phyloP scores from a whole-genome alignment of 2,113 vertebrate species.

The Campylomormyrus tamandua region DNA sequence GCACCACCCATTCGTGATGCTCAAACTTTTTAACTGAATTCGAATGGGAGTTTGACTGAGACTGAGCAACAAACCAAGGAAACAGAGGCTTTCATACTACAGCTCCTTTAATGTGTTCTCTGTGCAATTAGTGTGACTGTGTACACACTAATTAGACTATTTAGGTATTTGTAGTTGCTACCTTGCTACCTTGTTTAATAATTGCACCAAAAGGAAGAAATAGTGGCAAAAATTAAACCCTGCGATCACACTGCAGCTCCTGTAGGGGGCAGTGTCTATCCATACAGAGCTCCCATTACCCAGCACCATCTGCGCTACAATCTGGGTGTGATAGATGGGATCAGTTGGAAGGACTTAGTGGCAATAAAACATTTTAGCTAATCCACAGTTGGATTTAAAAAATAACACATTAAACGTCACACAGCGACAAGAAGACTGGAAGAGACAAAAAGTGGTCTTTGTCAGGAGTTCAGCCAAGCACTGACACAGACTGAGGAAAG shows the following conservation, averaged over 20 bases:
- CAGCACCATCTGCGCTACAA: background rate
- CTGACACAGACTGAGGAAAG: background rate
- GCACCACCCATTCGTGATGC: background rate
- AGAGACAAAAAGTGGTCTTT: background rate
- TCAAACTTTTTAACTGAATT: background rate
- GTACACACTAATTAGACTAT: background rate
- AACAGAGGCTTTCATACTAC: background rate
- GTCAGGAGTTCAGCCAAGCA: background rate
- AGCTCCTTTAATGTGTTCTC: background rate
- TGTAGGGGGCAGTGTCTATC: conserved; percentile 9
- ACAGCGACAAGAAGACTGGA: background rate
- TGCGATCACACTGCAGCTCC: background rate
- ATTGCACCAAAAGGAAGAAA: background rate
- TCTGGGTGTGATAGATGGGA: background rate
- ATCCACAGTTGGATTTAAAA: background rate
- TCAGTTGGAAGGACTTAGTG: background rate
- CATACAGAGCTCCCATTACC: background rate
- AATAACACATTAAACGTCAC: background rate
- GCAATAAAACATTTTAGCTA: background rate
- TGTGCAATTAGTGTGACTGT: background rate
- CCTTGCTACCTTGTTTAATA: background rate
- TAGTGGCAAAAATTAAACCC: background rate
- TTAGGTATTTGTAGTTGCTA: background rate
- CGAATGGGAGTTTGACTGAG: background rate
- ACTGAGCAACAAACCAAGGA: background rate